Evolutionary conservation across 2,888 invertebrate species (phyloP).

Genomic region (Odontothrips loti): DNA sequence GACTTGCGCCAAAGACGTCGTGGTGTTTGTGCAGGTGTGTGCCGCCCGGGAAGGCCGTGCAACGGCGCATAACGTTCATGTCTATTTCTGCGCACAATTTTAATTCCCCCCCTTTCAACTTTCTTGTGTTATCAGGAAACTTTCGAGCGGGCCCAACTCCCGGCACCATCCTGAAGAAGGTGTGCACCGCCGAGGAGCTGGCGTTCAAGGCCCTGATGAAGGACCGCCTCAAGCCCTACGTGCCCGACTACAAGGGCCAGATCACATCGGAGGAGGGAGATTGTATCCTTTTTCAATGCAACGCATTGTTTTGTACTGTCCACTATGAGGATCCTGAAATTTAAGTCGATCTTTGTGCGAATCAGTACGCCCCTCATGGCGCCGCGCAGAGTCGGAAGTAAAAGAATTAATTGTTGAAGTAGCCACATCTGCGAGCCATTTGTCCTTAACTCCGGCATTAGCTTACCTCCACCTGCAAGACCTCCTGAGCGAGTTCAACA

Average conservation of each 20-base stretch:
- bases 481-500: slow-evolving; percentile 81
- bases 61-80: too few species aligned
- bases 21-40: too few species aligned
- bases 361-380: slow-evolving; percentile 31
- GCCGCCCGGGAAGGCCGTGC: too few species aligned
- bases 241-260: slow-evolving; percentile 90
- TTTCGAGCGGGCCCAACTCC: slow-evolving; percentile 90
- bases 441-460: slow-evolving; percentile 50
- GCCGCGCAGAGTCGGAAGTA: too few species aligned
- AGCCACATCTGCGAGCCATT: not conserved
- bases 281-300: slow-evolving; percentile 56
- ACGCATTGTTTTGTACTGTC: not conserved
- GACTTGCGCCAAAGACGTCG: too few species aligned
- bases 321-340: too few species aligned
- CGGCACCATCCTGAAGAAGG: slow-evolving; percentile 90
- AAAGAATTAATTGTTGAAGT: slow-evolving; percentile 25
- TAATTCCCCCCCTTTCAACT: not conserved
- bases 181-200: slow-evolving; percentile 82
- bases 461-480: slow-evolving; percentile 89
- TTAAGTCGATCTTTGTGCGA: too few species aligned
- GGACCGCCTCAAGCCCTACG: slow-evolving; percentile 81
- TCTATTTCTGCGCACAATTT: not conserved
- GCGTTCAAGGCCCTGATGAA: slow-evolving; percentile 86
- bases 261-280: slow-evolving; percentile 74
- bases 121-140: slow-evolving; percentile 55